A percentile compares a stretch with the other conserved stretches of the same genome.
phyloP scores from a whole-genome alignment of 1,140 invertebrate genomes.

The Hermetia illucens region DNA sequence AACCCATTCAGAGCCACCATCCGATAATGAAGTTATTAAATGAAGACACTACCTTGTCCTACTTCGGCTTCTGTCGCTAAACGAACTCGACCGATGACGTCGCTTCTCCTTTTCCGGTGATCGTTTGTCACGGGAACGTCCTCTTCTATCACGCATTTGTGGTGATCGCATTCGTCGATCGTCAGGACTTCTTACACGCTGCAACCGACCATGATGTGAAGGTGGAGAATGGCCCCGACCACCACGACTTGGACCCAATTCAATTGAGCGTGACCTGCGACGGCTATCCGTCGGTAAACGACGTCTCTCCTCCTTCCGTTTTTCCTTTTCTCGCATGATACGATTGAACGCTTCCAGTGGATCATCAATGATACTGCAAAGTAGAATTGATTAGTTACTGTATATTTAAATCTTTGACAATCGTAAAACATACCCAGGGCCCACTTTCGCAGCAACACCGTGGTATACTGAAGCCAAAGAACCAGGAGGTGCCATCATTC shows the following conservation, averaged over 20 bases:
- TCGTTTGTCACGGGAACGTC: slow-evolving; percentile 14
- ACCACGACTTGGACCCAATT: slow-evolving; percentile 1
- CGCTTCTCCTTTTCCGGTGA: slow-evolving; percentile 14
- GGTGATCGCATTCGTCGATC: slow-evolving; percentile 18
- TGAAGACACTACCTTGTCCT: no score
- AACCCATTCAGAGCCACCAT: no score
- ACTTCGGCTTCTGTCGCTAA: slow-evolving; percentile 31
- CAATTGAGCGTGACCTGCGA: slow-evolving; percentile 20
- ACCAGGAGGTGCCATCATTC: not conserved
- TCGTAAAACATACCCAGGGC: slow-evolving; percentile 11
- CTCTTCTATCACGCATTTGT: slow-evolving; percentile 11
- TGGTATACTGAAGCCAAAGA: slow-evolving; percentile 27
- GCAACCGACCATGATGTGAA: not conserved
- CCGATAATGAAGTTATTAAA: no score
- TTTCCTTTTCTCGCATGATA: slow-evolving; percentile 70
- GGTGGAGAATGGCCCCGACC: not conserved
- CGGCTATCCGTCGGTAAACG: slow-evolving; percentile 20
- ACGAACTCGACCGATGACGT: slow-evolving; percentile 30
- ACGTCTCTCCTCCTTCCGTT: slow-evolving; percentile 45
- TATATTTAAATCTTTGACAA: not conserved
- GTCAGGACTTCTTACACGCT: slow-evolving; percentile 6
- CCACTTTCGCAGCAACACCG: slow-evolving; percentile 26
- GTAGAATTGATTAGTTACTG: slow-evolving; percentile 5
- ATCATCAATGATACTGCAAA: slow-evolving; percentile 55
- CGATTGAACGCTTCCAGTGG: slow-evolving; percentile 72